phyloP scores from a whole-genome alignment of 2,888 invertebrate genomes.

The Acrobasis consociella region DNA sequence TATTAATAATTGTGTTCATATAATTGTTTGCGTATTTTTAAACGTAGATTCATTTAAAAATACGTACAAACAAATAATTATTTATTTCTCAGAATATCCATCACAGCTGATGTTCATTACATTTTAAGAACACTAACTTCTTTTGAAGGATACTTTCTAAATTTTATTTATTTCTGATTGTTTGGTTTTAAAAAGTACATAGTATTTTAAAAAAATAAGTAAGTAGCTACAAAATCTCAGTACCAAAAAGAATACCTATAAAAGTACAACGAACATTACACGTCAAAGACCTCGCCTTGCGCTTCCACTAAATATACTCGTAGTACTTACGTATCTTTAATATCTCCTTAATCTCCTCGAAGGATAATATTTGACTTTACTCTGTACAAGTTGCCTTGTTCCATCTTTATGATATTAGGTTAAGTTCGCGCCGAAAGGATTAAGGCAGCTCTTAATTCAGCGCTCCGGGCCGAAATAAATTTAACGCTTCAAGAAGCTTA shows the following conservation, averaged over 20 bases:
- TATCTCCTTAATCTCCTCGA: conserved; percentile 72
- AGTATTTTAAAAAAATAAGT: no score
- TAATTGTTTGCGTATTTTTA: no score
- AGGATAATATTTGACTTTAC: conserved; percentile 79
- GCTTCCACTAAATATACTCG: conserved; percentile 29
- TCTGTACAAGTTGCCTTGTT: conserved; percentile 77
- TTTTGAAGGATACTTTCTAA: no score
- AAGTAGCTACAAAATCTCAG: not conserved
- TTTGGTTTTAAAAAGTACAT: no score
- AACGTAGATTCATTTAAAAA: no score
- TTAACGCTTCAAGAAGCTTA: conserved; percentile 76
- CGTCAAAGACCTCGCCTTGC: conserved; percentile 16
- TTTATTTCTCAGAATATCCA: no score
- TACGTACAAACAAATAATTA: no score
- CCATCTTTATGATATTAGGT: conserved; percentile 80
- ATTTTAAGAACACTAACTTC: no score
- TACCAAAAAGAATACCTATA: not conserved
- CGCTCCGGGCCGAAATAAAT: conserved; percentile 79
- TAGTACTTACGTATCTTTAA: conserved; percentile 66
- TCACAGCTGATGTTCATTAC: no score
- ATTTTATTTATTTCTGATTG: no score
- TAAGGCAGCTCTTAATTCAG: conserved; percentile 77
- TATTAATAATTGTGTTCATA: no score
- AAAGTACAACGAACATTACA: not conserved
- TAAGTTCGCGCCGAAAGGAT: conserved; percentile 79